These are phyloP conservation scores for Cosmia trapezina DNA, from an alignment of 2,888 invertebrate species.

Conservation along the genomic window DNA sequence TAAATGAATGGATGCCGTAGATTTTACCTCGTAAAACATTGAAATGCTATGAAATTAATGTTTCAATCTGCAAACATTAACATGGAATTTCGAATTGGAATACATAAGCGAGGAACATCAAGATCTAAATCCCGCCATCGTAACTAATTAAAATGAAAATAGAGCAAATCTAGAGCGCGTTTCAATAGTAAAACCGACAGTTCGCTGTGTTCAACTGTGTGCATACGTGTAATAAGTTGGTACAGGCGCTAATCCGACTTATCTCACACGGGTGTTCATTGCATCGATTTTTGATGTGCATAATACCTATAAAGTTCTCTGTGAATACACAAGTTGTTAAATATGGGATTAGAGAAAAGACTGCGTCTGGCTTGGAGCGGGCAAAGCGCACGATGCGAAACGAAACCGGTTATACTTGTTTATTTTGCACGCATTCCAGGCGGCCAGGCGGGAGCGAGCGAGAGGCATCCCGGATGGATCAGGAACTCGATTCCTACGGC, in stretches of 20 bases:
- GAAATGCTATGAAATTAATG: not conserved
- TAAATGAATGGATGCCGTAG: conserved; percentile 29
- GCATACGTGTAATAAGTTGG: conserved; percentile 52
- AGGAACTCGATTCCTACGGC: conserved; percentile 82
- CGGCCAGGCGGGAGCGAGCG: conserved; percentile 83
- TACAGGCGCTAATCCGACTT: conserved; percentile 63
- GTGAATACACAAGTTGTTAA: conserved; percentile 68
- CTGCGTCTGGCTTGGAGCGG: conserved; percentile 76
- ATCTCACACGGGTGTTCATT: conserved; percentile 65
- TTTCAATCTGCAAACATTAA: conserved; percentile 12
- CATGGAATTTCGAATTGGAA: conserved; percentile 5
- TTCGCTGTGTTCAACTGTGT: conserved; percentile 18
- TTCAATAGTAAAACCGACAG: conserved; percentile 36
- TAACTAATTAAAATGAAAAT: conserved; percentile 40
- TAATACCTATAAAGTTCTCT: conserved; percentile 30
- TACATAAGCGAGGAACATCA: conserved; percentile 27
- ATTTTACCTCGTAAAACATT: conserved; percentile 7
- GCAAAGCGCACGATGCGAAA: conserved; percentile 84
- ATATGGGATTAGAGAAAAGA: conserved; percentile 77
- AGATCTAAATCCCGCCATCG: conserved; percentile 23
- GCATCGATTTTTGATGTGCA: conserved; percentile 55
- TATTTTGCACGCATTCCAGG: conserved; percentile 90
- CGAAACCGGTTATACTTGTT: conserved; percentile 87
- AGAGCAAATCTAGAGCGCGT: conserved; percentile 30
- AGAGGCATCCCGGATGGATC: conserved; percentile 83